A percentile compares a stretch with the other conserved stretches of the same genome.
Conservation (phyloP, 92 coral and sea anemone species). For the Plumapathes pennacea region DNA sequence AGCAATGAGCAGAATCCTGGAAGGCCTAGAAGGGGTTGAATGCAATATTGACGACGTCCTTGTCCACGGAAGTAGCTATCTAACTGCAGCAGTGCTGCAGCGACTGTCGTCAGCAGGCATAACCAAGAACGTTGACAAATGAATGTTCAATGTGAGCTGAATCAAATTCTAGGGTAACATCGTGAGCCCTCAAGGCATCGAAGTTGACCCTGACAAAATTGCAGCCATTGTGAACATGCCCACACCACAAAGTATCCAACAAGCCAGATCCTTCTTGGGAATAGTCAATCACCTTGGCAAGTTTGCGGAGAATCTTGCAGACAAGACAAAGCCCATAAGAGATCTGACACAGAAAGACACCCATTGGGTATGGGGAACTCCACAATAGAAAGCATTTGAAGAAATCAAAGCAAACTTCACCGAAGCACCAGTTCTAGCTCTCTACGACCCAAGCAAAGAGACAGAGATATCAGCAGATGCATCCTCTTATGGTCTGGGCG, state of each 20-base stretch:
- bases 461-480: slow-evolving; percentile 3
- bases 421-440: neutral
- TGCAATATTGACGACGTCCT: slow-evolving; percentile 53
- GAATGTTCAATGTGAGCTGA: slow-evolving; percentile 22
- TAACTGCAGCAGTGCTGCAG: slow-evolving; percentile 31
- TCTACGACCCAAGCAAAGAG: slow-evolving; percentile 4
- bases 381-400: slow-evolving; percentile 33
- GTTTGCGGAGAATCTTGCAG: slow-evolving; percentile 17
- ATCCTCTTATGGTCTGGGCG: slow-evolving; percentile 7
- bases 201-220: slow-evolving; percentile 1
- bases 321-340: slow-evolving; percentile 20
- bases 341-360: slow-evolving; percentile 9
- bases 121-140: slow-evolving; percentile 31
- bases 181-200: neutral
- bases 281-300: slow-evolving; percentile 32
- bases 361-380: slow-evolving; percentile 11
- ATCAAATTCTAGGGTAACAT: neutral
- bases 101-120: slow-evolving; percentile 29
- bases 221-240: slow-evolving; percentile 18
- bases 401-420: slow-evolving; percentile 17
- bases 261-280: slow-evolving; percentile 29
- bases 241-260: slow-evolving; percentile 1
- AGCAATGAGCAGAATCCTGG: slow-evolving; percentile 46
- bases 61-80: slow-evolving; percentile 29
- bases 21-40: slow-evolving; percentile 44